Evolutionary conservation across 2,888 invertebrate genomes (phyloP).

Genomic region (Achlya flavicornis): DNA sequence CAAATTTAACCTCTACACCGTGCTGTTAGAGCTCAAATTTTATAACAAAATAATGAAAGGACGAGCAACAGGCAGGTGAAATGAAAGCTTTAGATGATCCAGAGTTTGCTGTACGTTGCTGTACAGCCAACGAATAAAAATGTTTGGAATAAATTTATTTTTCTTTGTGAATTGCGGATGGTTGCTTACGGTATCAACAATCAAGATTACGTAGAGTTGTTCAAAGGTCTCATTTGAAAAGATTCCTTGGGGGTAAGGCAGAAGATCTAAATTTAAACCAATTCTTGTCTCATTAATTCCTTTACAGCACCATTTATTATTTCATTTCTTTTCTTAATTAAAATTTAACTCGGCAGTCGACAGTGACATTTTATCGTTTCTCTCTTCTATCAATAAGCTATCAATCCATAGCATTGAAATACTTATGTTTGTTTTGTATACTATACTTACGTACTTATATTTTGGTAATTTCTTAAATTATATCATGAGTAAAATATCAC

Average conservation of each 20-base stretch:
- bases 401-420: background rate
- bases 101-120: conserved; percentile 26
- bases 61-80: conserved; percentile 48
- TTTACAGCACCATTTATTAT: background rate
- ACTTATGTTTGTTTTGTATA: background rate
- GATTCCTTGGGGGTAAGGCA: background rate
- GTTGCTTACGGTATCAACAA: no score
- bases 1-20: background rate
- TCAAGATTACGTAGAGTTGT: no score
- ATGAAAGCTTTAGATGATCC: conserved; percentile 27
- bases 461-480: background rate
- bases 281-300: background rate
- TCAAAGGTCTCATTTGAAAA: background rate
- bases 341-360: background rate
- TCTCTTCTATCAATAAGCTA: no score
- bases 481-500: no score
- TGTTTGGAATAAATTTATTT: conserved; percentile 30
- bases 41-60: conserved; percentile 18
- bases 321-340: conserved; percentile 1
- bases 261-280: background rate
- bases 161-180: conserved; percentile 10
- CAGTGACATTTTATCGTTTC: background rate
- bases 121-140: conserved; percentile 28
- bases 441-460: background rate
- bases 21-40: conserved; percentile 9